Conservation (phyloP, 2,113 vertebrate genomes). For the Pomatostomus ruficeps region DNA sequence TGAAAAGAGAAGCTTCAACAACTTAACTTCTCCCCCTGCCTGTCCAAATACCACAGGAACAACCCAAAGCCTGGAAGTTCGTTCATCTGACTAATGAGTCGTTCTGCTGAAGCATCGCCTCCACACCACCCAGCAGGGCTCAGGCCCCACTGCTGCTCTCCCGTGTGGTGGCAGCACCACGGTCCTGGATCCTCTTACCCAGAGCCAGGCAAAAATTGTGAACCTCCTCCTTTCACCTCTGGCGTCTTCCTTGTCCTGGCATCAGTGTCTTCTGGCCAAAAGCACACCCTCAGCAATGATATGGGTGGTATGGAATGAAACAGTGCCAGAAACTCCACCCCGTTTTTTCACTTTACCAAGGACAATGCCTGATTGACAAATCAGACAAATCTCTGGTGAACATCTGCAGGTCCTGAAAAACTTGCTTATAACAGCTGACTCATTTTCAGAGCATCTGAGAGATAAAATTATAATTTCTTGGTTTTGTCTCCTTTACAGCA, state of each 20-base stretch:
- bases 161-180: fast-evolving
- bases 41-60: not conserved
- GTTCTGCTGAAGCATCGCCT: too few relatives aligned
- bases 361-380: not conserved
- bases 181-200: fast-evolving
- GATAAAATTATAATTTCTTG: not conserved
- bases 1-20: not conserved
- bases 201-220: not conserved
- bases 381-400: not conserved
- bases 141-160: not conserved
- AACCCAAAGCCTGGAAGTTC: not conserved
- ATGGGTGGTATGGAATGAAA: not conserved
- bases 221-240: fast-evolving
- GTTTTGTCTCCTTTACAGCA: not conserved
- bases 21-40: not conserved
- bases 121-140: fast-evolving
- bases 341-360: not conserved
- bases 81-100: not conserved
- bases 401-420: not conserved
- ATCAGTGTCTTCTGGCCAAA: not conserved
- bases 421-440: not conserved
- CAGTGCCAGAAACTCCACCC: not conserved
- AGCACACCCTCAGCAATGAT: not conserved
- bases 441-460: not conserved
- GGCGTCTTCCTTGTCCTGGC: not conserved